Evolutionary conservation across 2,113 vertebrate genomes (phyloP).

Genomic region (Tetrax tetrax): DNA sequence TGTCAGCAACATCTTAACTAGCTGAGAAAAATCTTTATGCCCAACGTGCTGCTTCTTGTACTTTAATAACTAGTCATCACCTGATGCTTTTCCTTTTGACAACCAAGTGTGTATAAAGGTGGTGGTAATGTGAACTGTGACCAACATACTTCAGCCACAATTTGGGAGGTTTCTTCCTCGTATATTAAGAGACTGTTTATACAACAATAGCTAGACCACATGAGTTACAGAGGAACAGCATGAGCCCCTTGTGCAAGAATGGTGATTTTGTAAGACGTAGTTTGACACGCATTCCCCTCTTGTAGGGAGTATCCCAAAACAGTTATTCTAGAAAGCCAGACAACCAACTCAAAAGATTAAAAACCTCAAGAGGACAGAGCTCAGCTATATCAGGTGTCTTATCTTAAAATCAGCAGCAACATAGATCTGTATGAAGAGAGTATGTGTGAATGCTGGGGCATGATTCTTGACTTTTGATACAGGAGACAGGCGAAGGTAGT

Average conservation of each 20-base stretch:
- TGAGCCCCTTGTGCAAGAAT: not conserved
- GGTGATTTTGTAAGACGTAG: not conserved
- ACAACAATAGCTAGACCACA: rapidly evolving
- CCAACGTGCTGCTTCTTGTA: constrained; percentile 53
- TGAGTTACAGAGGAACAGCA: not conserved
- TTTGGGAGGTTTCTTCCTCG: not conserved
- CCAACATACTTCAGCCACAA: not conserved
- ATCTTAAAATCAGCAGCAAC: not conserved
- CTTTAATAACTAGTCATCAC: not conserved
- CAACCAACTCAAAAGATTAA: not conserved
- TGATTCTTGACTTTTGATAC: not conserved
- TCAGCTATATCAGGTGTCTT: not conserved
- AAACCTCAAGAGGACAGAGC: not conserved
- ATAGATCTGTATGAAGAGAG: not conserved
- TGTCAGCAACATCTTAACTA: not conserved
- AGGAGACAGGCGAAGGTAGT: not conserved
- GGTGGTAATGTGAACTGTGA: not conserved
- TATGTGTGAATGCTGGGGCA: not conserved
- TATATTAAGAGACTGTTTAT: not conserved
- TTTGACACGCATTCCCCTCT: not conserved
- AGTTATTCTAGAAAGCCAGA: not conserved
- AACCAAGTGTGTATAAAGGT: not conserved
- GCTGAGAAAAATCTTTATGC: not conserved
- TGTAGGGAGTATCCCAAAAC: not conserved
- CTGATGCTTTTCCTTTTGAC: not conserved